Evolutionary conservation across 2,888 invertebrate genomes (phyloP).

Genomic region (Amphipoea oculea): DNA sequence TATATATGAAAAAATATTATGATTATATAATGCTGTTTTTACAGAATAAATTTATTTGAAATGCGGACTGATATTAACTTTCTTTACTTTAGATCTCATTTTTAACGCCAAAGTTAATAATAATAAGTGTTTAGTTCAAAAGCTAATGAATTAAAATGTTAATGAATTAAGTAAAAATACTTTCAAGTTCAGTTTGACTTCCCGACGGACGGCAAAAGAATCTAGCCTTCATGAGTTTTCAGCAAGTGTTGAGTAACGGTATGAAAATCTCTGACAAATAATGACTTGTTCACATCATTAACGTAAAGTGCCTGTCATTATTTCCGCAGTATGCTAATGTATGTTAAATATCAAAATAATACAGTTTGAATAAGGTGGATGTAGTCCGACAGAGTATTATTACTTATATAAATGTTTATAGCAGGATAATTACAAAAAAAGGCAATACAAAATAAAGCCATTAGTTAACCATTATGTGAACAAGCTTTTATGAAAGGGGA

Average conservation of each 20-base stretch:
- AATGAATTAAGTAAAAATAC: background rate
- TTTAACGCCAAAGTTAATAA: background rate
- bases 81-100: background rate
- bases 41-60: background rate
- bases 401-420: constrained; percentile 4
- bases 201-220: constrained; percentile 24
- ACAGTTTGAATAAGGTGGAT: constrained; percentile 42
- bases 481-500: background rate
- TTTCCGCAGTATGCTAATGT: constrained; percentile 26
- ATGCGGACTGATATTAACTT: background rate
- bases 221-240: constrained; percentile 8
- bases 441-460: background rate
- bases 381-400: constrained; percentile 7
- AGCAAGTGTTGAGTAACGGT: background rate
- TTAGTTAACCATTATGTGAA: background rate
- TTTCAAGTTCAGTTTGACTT: background rate
- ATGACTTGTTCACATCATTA: constrained; percentile 36
- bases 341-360: constrained; percentile 18
- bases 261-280: constrained; percentile 14
- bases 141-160: background rate
- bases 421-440: background rate
- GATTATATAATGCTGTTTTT: background rate
- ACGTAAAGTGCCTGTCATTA: constrained; percentile 25
- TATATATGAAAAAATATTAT: constrained; percentile 21
- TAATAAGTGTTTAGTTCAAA: background rate